These are phyloP conservation scores for Orientallactaga sibirica DNA, from an alignment of 2,797 vertebrate genomes.

Conservation along the genomic window DNA sequence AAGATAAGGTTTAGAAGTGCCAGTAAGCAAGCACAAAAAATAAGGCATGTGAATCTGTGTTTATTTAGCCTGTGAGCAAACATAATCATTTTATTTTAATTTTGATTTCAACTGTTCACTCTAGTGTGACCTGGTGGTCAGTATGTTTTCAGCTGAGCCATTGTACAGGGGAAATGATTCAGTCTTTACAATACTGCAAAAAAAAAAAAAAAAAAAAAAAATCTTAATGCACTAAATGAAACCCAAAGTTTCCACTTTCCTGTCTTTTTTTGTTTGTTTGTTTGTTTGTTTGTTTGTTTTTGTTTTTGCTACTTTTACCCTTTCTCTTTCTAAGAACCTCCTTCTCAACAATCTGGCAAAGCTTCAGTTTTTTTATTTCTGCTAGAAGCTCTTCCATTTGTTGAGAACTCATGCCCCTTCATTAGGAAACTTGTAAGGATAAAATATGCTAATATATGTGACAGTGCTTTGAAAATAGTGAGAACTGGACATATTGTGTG, in stretches of 20 bases:
- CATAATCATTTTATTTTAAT: not conserved
- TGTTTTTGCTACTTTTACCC: too few relatives aligned
- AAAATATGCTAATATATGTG: not conserved
- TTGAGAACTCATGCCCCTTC: not conserved
- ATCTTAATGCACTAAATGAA: slow-evolving; percentile 27
- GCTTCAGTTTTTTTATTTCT: slow-evolving; percentile 49
- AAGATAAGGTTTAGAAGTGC: not conserved
- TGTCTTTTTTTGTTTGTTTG: too few relatives aligned
- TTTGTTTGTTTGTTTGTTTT: too few relatives aligned
- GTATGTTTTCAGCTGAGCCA: not conserved
- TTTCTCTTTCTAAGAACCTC: too few relatives aligned
- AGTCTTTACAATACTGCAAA: not conserved
- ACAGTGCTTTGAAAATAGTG: not conserved
- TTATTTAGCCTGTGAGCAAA: slow-evolving; percentile 16
- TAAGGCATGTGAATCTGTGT: not conserved
- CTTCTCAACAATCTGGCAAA: too few relatives aligned
- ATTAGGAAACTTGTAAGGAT: slow-evolving; percentile 9
- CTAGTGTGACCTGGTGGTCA: not conserved
- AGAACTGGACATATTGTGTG: not conserved
- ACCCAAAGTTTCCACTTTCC: not conserved
- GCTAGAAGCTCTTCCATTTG: slow-evolving; percentile 45
- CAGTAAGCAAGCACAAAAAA: not conserved
- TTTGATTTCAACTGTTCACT: not conserved
- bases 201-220: rapidly evolving
- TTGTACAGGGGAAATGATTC: not conserved